Percentiles rank a stretch among this genome's conserved stretches.
phyloP scores from a whole-genome alignment of 2,888 invertebrate genomes.

The Julus scanicus region DNA sequence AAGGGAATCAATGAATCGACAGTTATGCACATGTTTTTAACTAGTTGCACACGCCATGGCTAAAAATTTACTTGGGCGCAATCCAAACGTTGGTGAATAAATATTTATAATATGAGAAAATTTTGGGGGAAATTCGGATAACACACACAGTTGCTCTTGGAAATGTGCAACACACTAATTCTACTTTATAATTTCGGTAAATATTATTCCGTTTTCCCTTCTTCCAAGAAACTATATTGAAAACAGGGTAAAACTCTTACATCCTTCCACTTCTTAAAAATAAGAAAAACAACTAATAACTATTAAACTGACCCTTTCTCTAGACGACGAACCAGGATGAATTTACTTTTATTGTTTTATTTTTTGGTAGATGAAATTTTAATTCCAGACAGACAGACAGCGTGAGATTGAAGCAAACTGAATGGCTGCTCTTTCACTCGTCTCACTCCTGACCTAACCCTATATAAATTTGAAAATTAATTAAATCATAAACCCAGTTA shows the following conservation, averaged over 20 bases:
- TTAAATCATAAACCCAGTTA: neutral
- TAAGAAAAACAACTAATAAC: neutral
- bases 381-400: neutral
- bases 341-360: neutral
- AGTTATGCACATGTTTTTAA: neutral
- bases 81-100: neutral
- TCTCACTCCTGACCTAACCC: slow-evolving; percentile 11
- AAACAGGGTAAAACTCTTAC: neutral
- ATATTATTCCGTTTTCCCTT: neutral
- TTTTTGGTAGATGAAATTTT: neutral
- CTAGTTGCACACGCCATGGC: neutral
- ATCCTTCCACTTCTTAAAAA: neutral
- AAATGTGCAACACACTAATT: no score
- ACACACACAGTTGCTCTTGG: neutral
- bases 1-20: slow-evolving; percentile 4
- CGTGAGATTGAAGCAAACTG: neutral
- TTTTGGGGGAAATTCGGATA: neutral
- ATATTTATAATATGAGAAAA: neutral
- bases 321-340: neutral
- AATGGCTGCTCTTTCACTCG: slow-evolving; percentile 9
- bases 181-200: neutral
- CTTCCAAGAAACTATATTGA: neutral
- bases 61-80: neutral
- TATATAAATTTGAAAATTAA: neutral
- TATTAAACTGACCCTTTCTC: slow-evolving; percentile 16